Evolutionary conservation across 2,888 invertebrate genomes (phyloP), one percentile per base, ranked within the genome.

Genomic region (Orchestes rusci): DNA sequence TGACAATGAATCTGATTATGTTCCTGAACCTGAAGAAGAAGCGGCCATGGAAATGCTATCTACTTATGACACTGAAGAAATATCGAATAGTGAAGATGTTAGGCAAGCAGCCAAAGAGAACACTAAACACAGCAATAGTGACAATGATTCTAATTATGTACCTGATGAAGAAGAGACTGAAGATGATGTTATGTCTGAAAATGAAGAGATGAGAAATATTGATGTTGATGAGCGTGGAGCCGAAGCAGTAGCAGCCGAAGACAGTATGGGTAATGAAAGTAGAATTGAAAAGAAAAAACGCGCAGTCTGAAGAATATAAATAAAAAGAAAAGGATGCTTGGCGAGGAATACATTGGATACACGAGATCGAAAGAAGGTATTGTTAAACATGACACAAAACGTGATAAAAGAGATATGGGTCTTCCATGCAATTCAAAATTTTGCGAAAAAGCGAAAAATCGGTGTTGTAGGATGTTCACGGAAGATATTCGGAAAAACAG

Each of bases 281-380:
- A 15, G 15, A n/a, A 31, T 8, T 7, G 12, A 31, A 31, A 31
- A 15, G 12, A 12, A 12, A 7, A 31, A 31, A 8, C 7, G 32
- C n/a, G 36, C 41, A 41, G 28, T 16, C 8, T 48, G 41, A 51
- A 48, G 36, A 48, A 49, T 34, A 17, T 43, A 23, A 44, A 44
- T 28, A 46, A 50, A 43, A 52, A 39, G 35, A 48, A 47, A 37
- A 50, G 41, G 45, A 52, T 47, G 47, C 29, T 45, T 19, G 48
- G 48, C 17, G 47, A 47, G 47, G 45, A 44, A 30, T 47, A 50
- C 31, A 35, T 39, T 30, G 49, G 46, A 15, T 51, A 51, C 43
- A 51, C 48, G 28, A 47, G 46, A 48, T 34, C 17, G 10, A 44
- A 44, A 44, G 41, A 41, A 16, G 44, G 49, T 8, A 30, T 31